These are phyloP conservation scores for Zeus faber DNA, from an alignment of 2,113 vertebrate species.

Conservation along the genomic window DNA sequence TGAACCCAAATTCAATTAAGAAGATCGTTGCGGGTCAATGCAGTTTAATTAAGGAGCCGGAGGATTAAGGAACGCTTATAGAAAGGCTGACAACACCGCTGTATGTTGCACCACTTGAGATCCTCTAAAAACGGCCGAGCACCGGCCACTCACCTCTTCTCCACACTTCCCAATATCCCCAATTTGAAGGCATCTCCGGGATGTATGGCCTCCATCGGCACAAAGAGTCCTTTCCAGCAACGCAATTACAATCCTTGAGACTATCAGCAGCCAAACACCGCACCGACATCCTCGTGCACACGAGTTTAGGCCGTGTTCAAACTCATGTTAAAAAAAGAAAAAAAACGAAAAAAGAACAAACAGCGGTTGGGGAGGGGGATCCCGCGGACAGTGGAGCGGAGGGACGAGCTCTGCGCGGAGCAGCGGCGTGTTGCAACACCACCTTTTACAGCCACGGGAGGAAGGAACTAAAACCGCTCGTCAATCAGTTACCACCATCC, in stretches of 20 bases:
- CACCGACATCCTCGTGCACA: conserved; percentile 3
- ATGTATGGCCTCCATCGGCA: conserved; percentile 23
- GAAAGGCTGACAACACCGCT: too few relatives aligned
- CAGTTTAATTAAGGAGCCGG: background rate
- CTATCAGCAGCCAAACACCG: background rate
- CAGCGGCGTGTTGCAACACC: conserved; percentile 6
- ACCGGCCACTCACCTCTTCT: conserved; percentile 57
- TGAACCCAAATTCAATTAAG: background rate
- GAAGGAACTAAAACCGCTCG: conserved; percentile 27
- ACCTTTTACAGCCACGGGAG: background rate
- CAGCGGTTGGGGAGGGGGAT: too few relatives aligned
- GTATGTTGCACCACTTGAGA: too few relatives aligned
- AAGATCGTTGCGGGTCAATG: background rate
- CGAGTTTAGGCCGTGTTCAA: conserved; percentile 17
- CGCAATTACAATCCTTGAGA: background rate
- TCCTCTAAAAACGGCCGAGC: too few relatives aligned
- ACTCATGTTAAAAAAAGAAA: conserved; percentile 14
- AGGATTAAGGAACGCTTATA: conserved; percentile 11
- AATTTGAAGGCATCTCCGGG: conserved; percentile 49
- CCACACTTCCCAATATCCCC: conserved; percentile 43
- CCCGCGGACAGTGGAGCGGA: conserved; percentile 20
- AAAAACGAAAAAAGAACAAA: too few relatives aligned
- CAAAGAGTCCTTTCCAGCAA: background rate
- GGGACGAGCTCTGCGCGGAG: conserved; percentile 7
- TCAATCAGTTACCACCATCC: conserved; percentile 56